Percentiles rank a stretch among this genome's conserved stretches.
phyloP scores from a whole-genome alignment of 2,888 invertebrate genomes.

The Allacma fusca region DNA sequence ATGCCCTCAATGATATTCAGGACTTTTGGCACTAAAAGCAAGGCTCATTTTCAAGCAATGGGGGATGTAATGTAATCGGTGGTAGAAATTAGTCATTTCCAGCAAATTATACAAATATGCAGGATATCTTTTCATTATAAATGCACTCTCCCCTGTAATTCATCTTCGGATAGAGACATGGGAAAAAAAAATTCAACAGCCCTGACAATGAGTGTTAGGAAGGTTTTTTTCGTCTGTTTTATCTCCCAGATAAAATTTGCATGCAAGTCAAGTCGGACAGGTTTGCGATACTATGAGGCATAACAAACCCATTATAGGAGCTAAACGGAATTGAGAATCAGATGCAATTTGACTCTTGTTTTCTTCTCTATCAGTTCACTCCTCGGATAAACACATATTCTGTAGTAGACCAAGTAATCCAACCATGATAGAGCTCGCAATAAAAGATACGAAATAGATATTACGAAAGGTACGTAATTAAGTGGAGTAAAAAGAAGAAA shows the following conservation, averaged over 20 bases:
- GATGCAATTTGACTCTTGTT: neutral
- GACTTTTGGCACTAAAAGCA: too few species aligned
- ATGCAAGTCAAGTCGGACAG: slow-evolving; percentile 39
- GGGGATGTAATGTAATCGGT: neutral
- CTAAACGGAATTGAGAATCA: slow-evolving; percentile 5
- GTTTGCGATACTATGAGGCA: slow-evolving; percentile 22
- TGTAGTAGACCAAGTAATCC: too few species aligned
- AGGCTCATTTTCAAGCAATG: too few species aligned
- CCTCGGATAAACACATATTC: too few species aligned
- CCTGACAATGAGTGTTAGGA: neutral
- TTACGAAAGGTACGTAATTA: neutral
- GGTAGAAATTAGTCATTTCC: slow-evolving; percentile 20
- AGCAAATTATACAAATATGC: slow-evolving; percentile 18
- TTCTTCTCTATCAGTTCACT: neutral
- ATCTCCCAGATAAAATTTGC: slow-evolving; percentile 30
- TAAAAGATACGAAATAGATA: neutral
- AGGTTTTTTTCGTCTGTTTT: neutral
- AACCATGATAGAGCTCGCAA: too few species aligned
- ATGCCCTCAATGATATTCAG: neutral
- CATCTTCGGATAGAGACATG: slow-evolving; percentile 14
- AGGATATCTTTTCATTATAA: slow-evolving; percentile 6
- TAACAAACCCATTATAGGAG: slow-evolving; percentile 10
- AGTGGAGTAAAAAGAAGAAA: neutral
- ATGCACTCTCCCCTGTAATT: slow-evolving; percentile 16
- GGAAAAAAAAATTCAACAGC: slow-evolving; percentile 11